These are phyloP conservation scores for Hofmannophila pseudospretella DNA, from an alignment of 2,888 invertebrate species.

Conservation along the genomic window DNA sequence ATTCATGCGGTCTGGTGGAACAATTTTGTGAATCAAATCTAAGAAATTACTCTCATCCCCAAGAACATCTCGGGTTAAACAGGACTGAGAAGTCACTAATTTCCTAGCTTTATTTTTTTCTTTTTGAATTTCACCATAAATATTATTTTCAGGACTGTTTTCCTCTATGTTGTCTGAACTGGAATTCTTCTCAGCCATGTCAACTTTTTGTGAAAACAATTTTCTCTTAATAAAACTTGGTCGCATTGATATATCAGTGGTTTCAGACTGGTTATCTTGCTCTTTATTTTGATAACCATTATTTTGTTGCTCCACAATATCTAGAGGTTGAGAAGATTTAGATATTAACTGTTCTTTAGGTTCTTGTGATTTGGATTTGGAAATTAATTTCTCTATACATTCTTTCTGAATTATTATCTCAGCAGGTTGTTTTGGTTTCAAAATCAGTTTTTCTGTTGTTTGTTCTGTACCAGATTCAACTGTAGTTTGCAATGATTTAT, in stretches of 20 bases:
- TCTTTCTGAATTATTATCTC: not conserved
- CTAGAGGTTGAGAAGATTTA: not conserved
- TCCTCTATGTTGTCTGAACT: constrained; percentile 30
- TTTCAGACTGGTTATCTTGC: constrained; percentile 4
- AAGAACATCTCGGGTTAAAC: constrained; percentile 47
- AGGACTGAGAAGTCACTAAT: constrained; percentile 50
- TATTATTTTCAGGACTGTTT: constrained; percentile 46
- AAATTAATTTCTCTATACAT: not conserved
- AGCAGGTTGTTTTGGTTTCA: not conserved
- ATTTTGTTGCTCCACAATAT: not conserved
- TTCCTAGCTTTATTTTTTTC: constrained; percentile 60
- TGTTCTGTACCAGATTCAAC: not conserved
- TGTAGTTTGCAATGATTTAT: not conserved
- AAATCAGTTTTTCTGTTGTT: not conserved
- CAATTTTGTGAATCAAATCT: constrained; percentile 64
- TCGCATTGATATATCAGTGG: constrained; percentile 46
- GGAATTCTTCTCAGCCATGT: constrained; percentile 47
- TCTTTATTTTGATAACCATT: constrained; percentile 4
- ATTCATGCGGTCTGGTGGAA: constrained; percentile 53
- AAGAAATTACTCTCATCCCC: constrained; percentile 47
- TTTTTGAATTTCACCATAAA: constrained; percentile 36
- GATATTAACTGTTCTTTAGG: constrained; percentile 27
- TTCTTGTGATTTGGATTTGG: constrained; percentile 7
- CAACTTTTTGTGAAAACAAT: constrained; percentile 59
- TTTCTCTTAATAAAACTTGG: constrained; percentile 68